These are phyloP conservation scores for Willowsia nigromaculata DNA, from an alignment of 2,888 invertebrate genomes.

Conservation along the genomic window DNA sequence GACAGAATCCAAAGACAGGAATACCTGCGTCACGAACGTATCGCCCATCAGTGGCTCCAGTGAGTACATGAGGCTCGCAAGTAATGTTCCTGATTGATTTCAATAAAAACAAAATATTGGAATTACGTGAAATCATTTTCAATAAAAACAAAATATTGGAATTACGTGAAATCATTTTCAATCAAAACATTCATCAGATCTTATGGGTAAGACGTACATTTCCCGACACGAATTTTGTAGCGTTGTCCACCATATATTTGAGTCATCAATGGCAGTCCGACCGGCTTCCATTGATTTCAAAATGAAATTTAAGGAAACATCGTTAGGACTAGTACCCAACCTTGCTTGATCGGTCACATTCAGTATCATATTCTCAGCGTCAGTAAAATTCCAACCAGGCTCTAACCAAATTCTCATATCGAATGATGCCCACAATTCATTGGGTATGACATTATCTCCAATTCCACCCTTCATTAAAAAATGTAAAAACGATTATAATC, in stretches of 20 bases:
- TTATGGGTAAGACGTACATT: too few species aligned
- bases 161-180: too few species aligned
- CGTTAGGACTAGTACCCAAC: conserved; percentile 79
- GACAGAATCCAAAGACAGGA: conserved; percentile 61
- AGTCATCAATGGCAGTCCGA: conserved; percentile 84
- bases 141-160: too few species aligned
- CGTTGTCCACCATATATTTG: conserved; percentile 87
- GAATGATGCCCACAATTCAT: conserved; percentile 87
- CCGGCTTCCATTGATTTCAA: conserved; percentile 84
- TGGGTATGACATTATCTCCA: conserved; percentile 94
- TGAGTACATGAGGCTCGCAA: conserved; percentile 88
- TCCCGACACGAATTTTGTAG: conserved; percentile 82
- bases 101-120: too few species aligned
- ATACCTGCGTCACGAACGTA: conserved; percentile 84
- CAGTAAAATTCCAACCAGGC: conserved; percentile 79
- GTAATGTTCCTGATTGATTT: conserved; percentile 87
- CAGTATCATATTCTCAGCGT: conserved; percentile 83
- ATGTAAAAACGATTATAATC: too few species aligned
- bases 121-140: too few species aligned
- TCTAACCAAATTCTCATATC: conserved; percentile 87
- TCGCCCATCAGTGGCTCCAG: conserved; percentile 94
- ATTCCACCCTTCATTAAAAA: conserved; percentile 95
- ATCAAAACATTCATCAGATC: too few species aligned
- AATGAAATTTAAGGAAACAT: conserved; percentile 85
- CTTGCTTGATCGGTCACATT: conserved; percentile 80